These are phyloP conservation scores for Pseudomyrmex pallidus DNA, from an alignment of 1,140 invertebrate genomes.

Conservation along the genomic window DNA sequence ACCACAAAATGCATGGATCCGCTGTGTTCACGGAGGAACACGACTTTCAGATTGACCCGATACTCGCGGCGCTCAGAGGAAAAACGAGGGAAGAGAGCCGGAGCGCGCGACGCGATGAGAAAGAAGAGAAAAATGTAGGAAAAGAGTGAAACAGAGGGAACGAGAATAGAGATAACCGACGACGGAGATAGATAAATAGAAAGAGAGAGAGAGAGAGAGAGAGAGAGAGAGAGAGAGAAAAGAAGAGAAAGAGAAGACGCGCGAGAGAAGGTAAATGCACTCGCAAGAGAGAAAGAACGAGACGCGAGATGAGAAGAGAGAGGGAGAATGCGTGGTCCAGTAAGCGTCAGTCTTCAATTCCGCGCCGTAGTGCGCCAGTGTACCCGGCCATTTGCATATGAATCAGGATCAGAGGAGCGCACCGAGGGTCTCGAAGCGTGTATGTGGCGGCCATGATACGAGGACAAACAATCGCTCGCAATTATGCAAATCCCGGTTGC, in stretches of 20 bases:
- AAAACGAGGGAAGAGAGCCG: slow-evolving; percentile 29
- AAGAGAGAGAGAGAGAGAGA: not conserved
- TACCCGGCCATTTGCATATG: slow-evolving; percentile 82
- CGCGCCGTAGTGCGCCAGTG: slow-evolving; percentile 67
- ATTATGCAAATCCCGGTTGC: slow-evolving; percentile 82
- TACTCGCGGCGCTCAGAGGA: slow-evolving; percentile 24
- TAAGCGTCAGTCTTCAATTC: slow-evolving; percentile 79
- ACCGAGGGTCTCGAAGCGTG: slow-evolving; percentile 74
- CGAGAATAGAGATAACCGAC: not conserved
- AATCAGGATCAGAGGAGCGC: slow-evolving; percentile 80
- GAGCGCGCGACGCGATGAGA: too few relatives aligned
- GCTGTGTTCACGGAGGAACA: slow-evolving; percentile 43
- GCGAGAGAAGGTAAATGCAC: too few relatives aligned
- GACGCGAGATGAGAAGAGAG: slow-evolving; percentile 26
- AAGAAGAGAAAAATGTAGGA: slow-evolving; percentile 16
- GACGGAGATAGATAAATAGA: not conserved
- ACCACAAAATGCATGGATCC: slow-evolving; percentile 47
- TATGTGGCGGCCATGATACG: slow-evolving; percentile 79
- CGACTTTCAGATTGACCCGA: slow-evolving; percentile 54
- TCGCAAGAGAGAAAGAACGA: not conserved
- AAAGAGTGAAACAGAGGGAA: not conserved
- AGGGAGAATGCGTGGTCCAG: slow-evolving; percentile 71
- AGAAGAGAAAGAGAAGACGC: not conserved
- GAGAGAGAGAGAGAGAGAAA: not conserved
- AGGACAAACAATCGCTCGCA: slow-evolving; percentile 83